Base-by-base conservation (phyloP, 2,797 vertebrate genomes). In the Pteronotus mesoamericanus region DNA sequence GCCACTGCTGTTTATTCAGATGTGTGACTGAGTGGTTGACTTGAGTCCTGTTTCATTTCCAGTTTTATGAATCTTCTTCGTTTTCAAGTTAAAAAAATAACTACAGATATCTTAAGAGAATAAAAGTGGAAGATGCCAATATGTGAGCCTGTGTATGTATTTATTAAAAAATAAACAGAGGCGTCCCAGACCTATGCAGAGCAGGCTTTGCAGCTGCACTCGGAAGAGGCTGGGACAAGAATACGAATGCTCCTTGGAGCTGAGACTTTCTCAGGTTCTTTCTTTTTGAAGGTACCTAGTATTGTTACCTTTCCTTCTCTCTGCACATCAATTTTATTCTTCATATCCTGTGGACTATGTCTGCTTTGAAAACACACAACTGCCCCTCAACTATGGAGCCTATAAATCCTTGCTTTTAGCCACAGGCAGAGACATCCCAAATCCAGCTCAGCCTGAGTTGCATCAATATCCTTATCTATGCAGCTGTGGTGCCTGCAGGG, bases 91-190 rank as follows among this genome's bases (percentile, higher is more conserved):
- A 12, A 94, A 68, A 57, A 48, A 84, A 16, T 6, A 75, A 75
- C 10, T 21, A 24, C 61, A 86, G 72, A 39, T 75, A 66, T 46
- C 39, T 86, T 85, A 85, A 77, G 79, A 95, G 94, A 85, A 59
- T 46, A 48, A 88, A 89, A 55, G 3, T 4, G 2, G 22, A 42
- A 4, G 18, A 16, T 64, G 87, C 32, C 11, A 57, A 37, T 16
- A n/a, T 6, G 37, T 22, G 68, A 42, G 26, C 12, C 8, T 9
- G 24, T 18, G n/a, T 69, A 15, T 44, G 48, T 22, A 21, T 82
- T 71, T n/a, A 74, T 42, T 71, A 42, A 59, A 79, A 51, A 77
- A 71, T 85, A 55, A 9, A 83, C 1, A 18, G n/a, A 68, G 6
- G 1, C 87, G 18, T 37, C 51, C 4, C 4, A 69, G 66, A 44